Percentiles rank a stretch among this genome's conserved stretches.
These are phyloP conservation scores for Hybos culiciformis DNA, from an alignment of 2,888 invertebrate genomes.

Conservation along the genomic window DNA sequence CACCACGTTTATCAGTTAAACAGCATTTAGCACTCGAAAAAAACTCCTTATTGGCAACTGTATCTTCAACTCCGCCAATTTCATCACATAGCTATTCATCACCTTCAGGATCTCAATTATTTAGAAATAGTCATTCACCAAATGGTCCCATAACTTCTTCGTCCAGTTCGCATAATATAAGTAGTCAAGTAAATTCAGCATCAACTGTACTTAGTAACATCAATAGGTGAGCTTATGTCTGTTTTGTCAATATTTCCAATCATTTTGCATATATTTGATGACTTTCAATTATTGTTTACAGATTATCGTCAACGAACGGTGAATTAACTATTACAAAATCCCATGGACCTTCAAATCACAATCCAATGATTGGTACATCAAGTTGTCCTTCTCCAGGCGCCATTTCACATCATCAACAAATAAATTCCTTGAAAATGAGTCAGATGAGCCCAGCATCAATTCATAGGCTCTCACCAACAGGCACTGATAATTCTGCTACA, in stretches of 20 bases:
- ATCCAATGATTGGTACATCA: conserved; percentile 20
- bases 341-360: conserved; percentile 38
- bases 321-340: conserved; percentile 74
- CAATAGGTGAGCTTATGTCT: conserved; percentile 40
- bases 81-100: conserved; percentile 16
- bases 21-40: conserved; percentile 5
- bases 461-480: conserved; percentile 43
- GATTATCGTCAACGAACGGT: conserved; percentile 63
- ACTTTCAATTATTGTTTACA: conserved; percentile 22
- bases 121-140: conserved; percentile 24
- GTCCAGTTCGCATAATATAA: conserved; percentile 24
- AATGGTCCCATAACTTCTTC: conserved; percentile 19
- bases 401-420: conserved; percentile 26
- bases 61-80: conserved; percentile 8
- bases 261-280: not conserved
- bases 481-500: conserved; percentile 44
- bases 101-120: conserved; percentile 19
- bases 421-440: conserved; percentile 45
- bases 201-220: conserved; percentile 46
- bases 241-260: conserved; percentile 3
- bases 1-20: not conserved
- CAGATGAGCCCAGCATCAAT: conserved; percentile 40
- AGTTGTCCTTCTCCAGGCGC: conserved; percentile 22
- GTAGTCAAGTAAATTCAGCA: conserved; percentile 21
- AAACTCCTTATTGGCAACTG: not conserved